Percentiles rank a stretch among this genome's conserved stretches.
phyloP scores from a whole-genome alignment of 2,797 vertebrate species.

The Pseudotriccus pelzelni region DNA sequence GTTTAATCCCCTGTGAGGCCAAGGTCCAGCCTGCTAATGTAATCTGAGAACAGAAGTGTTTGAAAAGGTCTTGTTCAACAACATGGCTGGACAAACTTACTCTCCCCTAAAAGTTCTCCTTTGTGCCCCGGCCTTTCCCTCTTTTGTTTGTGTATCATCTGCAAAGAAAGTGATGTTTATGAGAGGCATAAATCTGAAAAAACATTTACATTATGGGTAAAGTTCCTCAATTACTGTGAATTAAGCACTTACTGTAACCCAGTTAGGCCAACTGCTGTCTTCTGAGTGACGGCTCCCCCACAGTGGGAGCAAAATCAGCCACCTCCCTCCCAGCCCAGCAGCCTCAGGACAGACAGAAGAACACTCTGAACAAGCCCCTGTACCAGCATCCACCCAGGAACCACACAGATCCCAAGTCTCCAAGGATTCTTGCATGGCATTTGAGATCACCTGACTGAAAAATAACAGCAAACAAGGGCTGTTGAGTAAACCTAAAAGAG shows the following conservation, averaged over 20 bases:
- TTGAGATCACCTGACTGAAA: background rate
- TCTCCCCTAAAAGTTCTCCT: background rate
- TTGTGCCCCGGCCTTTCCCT: background rate
- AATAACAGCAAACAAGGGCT: background rate
- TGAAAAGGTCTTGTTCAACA: background rate
- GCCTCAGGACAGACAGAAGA: background rate
- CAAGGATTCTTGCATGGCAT: background rate
- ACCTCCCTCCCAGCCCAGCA: background rate
- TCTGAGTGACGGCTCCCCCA: background rate
- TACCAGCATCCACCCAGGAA: background rate
- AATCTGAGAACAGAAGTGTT: constrained; percentile 33
- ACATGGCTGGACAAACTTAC: background rate
- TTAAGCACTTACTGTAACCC: background rate
- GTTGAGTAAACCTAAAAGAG: background rate
- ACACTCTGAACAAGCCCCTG: background rate
- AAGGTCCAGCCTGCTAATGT: background rate
- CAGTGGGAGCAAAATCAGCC: rapidly evolving
- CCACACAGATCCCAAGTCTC: background rate
- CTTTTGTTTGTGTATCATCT: background rate
- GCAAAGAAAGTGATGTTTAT: background rate
- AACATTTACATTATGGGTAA: background rate
- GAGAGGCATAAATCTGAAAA: background rate
- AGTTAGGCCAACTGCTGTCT: background rate
- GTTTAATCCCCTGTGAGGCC: constrained; percentile 15
- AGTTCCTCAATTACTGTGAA: background rate